These are phyloP conservation scores for Austrofundulus limnaeus DNA, from an alignment of 2,113 vertebrate species.

Conservation along the genomic window DNA sequence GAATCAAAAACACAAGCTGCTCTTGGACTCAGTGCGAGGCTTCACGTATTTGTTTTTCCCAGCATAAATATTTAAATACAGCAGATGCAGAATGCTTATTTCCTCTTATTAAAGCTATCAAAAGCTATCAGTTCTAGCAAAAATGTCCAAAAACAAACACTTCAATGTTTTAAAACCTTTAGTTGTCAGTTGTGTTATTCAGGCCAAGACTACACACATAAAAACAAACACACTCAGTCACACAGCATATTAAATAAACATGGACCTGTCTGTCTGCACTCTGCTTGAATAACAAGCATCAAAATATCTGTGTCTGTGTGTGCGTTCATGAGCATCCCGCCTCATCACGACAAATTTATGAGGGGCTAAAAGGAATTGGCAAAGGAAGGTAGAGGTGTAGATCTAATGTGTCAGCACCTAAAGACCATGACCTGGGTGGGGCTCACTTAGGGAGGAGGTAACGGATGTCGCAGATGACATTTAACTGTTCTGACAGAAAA, in stretches of 20 bases:
- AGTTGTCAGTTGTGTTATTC: slow-evolving; percentile 2
- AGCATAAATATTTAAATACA: slow-evolving; percentile 16
- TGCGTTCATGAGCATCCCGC: slow-evolving; percentile 14
- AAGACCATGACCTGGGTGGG: slow-evolving; percentile 46
- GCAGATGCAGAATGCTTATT: background rate
- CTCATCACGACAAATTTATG: slow-evolving; percentile 45
- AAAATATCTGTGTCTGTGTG: slow-evolving; percentile 5
- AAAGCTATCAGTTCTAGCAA: background rate
- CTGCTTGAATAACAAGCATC: slow-evolving; percentile 29
- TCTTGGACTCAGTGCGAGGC: slow-evolving; percentile 8
- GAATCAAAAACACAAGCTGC: background rate
- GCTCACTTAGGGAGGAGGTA: slow-evolving; percentile 20
- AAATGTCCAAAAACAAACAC: background rate
- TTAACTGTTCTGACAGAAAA: slow-evolving; percentile 15
- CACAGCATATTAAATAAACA: slow-evolving; percentile 56
- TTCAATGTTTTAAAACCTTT: background rate
- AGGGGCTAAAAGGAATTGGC: slow-evolving; percentile 28
- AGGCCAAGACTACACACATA: slow-evolving; percentile 1
- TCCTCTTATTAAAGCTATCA: background rate
- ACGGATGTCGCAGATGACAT: slow-evolving; percentile 34
- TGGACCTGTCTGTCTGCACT: slow-evolving; percentile 24
- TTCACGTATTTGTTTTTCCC: background rate
- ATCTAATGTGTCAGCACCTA: slow-evolving; percentile 25
- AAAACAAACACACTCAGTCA: background rate
- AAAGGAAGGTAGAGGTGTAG: slow-evolving; percentile 7